Conservation (phyloP, 2,888 invertebrate species). For the Eupithecia dodoneata region DNA sequence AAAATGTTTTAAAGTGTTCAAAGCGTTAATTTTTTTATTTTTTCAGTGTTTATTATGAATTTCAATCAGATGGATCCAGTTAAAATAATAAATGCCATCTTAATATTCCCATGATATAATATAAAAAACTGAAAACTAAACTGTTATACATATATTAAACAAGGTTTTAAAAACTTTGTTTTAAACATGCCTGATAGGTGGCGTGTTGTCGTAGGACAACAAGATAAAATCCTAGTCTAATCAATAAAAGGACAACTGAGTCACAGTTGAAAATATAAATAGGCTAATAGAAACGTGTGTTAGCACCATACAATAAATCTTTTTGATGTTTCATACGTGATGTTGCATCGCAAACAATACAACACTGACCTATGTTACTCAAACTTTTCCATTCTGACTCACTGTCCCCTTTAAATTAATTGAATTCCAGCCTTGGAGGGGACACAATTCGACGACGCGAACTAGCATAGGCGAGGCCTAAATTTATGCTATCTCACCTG, state of each 20-base stretch:
- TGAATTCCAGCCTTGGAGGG: background rate
- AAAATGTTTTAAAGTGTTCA: no score
- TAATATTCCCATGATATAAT: no score
- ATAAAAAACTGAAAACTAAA: no score
- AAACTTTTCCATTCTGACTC: constrained; percentile 12
- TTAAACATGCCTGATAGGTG: background rate
- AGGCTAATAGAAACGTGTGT: constrained; percentile 2
- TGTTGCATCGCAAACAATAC: background rate
- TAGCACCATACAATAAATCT: background rate
- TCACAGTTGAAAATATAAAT: background rate
- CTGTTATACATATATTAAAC: no score
- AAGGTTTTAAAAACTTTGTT: no score
- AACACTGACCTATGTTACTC: constrained; percentile 11
- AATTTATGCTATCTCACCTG: no score
- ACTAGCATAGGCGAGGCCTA: no score
- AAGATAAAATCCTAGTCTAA: background rate
- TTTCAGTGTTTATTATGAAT: no score
- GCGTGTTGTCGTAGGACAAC: background rate
- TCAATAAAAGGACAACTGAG: background rate
- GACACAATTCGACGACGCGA: no score
- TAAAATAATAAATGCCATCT: no score
- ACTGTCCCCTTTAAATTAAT: background rate
- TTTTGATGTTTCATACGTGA: background rate
- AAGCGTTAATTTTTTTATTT: no score
- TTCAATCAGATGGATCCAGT: no score